Evolutionary conservation across 1,140 invertebrate genomes (phyloP).

Genomic region (Vanessa atalanta): DNA sequence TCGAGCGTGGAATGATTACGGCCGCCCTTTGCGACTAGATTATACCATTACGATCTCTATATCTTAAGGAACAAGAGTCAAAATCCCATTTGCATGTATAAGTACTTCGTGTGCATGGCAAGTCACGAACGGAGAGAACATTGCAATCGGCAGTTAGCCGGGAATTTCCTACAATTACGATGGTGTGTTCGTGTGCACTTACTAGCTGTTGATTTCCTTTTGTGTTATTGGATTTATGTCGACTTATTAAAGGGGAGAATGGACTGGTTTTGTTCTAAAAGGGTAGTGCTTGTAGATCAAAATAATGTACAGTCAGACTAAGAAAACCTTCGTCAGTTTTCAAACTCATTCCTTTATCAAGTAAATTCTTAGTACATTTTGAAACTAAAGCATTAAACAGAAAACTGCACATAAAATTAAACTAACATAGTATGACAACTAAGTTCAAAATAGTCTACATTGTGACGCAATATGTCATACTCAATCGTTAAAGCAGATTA

Average conservation of each 20-base stretch:
- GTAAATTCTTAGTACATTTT: too few relatives aligned
- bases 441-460: too few relatives aligned
- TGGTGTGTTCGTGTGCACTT: conserved; percentile 25
- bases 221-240: conserved; percentile 7
- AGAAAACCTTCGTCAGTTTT: too few relatives aligned
- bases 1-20: conserved; percentile 19
- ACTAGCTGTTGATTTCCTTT: conserved; percentile 7
- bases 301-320: not conserved
- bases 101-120: conserved; percentile 16
- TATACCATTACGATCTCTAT: conserved; percentile 16
- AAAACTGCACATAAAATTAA: too few relatives aligned
- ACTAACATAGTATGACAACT: too few relatives aligned
- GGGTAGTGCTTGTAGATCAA: not conserved
- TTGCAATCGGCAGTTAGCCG: conserved; percentile 28
- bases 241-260: conserved; percentile 8
- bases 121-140: conserved; percentile 28
- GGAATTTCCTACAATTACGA: conserved; percentile 33
- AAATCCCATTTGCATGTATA: conserved; percentile 17
- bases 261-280: not conserved
- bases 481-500: too few relatives aligned
- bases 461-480: too few relatives aligned
- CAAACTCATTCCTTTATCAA: too few relatives aligned
- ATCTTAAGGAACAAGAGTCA: not conserved
- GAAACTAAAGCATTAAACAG: too few relatives aligned
- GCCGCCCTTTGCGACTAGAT: not conserved